A percentile compares a stretch with the other conserved stretches of the same genome.
phyloP scores from a whole-genome alignment of 2,113 vertebrate genomes.

The Phaethon lepturus region DNA sequence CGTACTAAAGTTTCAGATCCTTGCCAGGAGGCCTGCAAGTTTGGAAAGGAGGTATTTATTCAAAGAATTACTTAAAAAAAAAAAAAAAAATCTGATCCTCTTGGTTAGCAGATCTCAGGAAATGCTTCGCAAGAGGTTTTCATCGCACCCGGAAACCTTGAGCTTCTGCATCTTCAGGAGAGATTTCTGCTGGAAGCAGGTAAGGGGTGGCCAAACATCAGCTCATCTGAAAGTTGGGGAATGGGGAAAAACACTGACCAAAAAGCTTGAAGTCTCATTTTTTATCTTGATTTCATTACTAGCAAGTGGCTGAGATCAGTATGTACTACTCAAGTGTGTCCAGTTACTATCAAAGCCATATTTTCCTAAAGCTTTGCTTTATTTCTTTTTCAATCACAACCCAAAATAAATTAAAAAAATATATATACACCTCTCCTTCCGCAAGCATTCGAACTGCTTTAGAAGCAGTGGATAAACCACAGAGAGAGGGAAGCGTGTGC shows the following conservation, averaged over 20 bases:
- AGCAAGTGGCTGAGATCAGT: not conserved
- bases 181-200: not conserved
- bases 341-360: rapidly evolving
- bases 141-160: rapidly evolving
- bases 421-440: not conserved
- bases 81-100: not conserved
- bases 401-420: not conserved
- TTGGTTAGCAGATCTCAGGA: not conserved
- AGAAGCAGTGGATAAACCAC: not conserved
- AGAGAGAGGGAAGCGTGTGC: not conserved
- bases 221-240: not conserved
- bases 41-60: not conserved
- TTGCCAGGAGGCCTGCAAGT: not conserved
- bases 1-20: not conserved
- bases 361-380: not conserved
- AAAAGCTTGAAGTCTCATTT: not conserved
- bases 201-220: not conserved
- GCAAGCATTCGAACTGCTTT: not conserved
- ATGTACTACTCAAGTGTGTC: not conserved
- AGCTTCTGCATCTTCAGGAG: not conserved
- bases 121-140: not conserved
- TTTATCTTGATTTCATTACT: not conserved
- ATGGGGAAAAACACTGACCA: not conserved
- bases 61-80: not conserved
- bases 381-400: not conserved